A percentile compares a stretch with the other conserved stretches of the same genome.
These are phyloP conservation scores for Glareola pratincola DNA, from an alignment of 2,113 vertebrate species.

Conservation along the genomic window DNA sequence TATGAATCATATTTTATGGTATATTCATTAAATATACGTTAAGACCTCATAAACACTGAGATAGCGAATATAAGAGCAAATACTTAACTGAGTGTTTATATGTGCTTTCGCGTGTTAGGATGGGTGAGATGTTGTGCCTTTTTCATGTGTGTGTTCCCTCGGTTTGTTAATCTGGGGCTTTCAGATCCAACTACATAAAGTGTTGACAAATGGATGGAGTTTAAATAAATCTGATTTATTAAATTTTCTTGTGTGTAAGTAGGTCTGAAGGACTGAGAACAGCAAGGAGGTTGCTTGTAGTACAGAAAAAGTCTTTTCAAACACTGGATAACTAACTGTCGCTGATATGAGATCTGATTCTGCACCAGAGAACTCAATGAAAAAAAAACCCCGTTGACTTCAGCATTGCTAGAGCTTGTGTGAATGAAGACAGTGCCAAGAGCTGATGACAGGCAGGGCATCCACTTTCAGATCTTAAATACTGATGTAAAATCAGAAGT, in stretches of 20 bases:
- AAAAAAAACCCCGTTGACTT: not conserved
- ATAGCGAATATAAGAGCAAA: not conserved
- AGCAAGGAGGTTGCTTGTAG: not conserved
- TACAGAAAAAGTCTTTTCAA: not conserved
- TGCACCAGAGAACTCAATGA: not conserved
- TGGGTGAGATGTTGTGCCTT: not conserved
- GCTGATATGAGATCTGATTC: not conserved
- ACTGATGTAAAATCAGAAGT: not conserved
- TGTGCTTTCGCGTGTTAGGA: not conserved
- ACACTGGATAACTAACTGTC: not conserved
- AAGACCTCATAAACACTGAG: not conserved
- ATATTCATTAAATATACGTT: not conserved
- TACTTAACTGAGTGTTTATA: not conserved
- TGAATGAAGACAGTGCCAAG: not conserved
- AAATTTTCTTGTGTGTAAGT: not conserved
- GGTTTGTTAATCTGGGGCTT: not conserved
- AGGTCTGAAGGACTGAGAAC: not conserved
- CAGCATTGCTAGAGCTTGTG: not conserved
- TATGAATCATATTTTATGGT: not conserved
- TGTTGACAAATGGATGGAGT: not conserved
- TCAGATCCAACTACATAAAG: not conserved
- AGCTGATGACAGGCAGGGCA: not conserved
- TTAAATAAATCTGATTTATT: conserved; percentile 44
- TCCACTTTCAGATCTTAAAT: not conserved
- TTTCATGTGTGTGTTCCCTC: not conserved